Evolutionary conservation across 1,140 invertebrate species (phyloP).

Genomic region (Linepithema humile): DNA sequence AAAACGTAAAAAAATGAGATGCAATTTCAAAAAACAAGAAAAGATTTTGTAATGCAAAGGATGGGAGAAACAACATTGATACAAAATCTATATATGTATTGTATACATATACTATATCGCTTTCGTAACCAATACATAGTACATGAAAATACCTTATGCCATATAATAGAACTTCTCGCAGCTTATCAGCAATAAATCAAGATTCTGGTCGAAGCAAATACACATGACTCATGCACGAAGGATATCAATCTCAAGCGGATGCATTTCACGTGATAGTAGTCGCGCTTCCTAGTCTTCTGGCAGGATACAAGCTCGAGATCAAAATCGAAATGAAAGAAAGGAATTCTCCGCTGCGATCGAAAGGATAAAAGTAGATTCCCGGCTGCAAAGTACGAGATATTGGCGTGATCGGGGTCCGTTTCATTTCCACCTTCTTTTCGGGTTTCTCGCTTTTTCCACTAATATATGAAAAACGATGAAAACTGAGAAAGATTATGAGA

Average conservation of each 20-base stretch:
- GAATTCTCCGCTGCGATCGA: neutral
- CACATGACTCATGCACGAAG: constrained; percentile 1
- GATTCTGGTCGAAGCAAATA: constrained; percentile 13
- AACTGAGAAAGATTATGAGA: neutral
- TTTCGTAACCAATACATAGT: neutral
- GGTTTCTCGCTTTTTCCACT: neutral
- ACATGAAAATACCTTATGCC: neutral
- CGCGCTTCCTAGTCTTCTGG: constrained; percentile 28
- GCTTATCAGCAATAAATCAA: constrained; percentile 11
- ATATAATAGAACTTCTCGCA: neutral
- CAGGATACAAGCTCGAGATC: neutral
- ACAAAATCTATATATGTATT: neutral
- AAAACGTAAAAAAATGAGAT: neutral
- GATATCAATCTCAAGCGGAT: constrained; percentile 40
- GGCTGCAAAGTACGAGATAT: constrained; percentile 19
- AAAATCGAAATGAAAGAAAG: constrained; percentile 41
- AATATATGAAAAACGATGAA: neutral
- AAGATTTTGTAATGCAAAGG: no score
- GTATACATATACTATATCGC: no score
- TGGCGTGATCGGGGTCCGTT: neutral
- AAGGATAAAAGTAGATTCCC: constrained; percentile 34
- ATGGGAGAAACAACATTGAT: neutral
- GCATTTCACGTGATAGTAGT: constrained; percentile 10
- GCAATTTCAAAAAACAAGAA: neutral
- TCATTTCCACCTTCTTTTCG: constrained; percentile 10